Conservation (phyloP, 2,797 vertebrate species). For the Molossus alvarezi region DNA sequence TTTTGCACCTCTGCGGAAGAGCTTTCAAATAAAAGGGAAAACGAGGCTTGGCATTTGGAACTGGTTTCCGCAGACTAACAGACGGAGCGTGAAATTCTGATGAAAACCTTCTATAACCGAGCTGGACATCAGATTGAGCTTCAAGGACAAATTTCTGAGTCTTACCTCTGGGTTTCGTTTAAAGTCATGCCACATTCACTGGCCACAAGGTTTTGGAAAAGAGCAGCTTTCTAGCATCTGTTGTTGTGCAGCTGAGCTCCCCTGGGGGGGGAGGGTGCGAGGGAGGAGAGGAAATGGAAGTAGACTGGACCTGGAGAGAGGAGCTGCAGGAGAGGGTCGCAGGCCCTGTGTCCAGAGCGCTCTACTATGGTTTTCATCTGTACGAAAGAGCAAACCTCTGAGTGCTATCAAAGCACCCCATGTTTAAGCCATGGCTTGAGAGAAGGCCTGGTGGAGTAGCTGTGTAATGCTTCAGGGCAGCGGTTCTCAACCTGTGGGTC, state of each 20-base stretch:
- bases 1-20: background rate
- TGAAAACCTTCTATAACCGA: background rate
- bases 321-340: background rate
- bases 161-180: background rate
- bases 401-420: background rate
- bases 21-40: conserved; percentile 22
- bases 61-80: background rate
- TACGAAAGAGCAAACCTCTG: background rate
- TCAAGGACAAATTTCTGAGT: background rate
- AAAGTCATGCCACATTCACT: background rate
- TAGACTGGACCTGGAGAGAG: background rate
- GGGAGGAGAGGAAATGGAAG: background rate
- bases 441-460: background rate
- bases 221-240: background rate
- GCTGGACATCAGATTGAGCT: background rate
- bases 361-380: conserved; percentile 23
- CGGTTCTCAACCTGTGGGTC: too few relatives aligned
- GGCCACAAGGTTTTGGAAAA: background rate
- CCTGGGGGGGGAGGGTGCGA: background rate
- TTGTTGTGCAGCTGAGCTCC: background rate
- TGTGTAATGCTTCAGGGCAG: background rate
- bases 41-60: background rate
- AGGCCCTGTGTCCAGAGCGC: background rate
- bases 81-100: background rate
- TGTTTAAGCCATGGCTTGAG: background rate